Evolutionary conservation across 2,113 vertebrate genomes (phyloP).

Genomic region (Isichthys henryi): DNA sequence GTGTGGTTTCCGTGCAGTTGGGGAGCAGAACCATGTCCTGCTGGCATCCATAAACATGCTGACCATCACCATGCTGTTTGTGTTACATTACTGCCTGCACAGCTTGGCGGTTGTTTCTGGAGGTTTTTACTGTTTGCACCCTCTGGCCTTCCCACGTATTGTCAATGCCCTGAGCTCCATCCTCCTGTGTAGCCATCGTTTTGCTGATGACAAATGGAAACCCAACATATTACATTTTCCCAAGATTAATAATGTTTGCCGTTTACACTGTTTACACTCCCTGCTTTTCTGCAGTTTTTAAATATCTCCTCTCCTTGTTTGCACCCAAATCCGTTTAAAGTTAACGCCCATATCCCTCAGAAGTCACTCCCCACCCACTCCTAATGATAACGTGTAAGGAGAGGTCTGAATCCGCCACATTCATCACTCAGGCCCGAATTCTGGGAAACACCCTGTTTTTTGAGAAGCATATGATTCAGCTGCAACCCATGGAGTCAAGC

Average conservation of each 20-base stretch:
- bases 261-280: not conserved
- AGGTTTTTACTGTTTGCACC: not conserved
- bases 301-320: not conserved
- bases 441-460: not conserved
- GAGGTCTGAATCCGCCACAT: not conserved
- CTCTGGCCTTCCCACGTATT: not conserved
- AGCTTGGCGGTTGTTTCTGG: conserved; percentile 22
- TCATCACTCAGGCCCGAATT: not conserved
- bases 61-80: conserved; percentile 25
- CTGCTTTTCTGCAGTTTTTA: not conserved
- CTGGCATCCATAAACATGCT: conserved; percentile 25
- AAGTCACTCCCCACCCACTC: not conserved
- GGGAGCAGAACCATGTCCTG: conserved; percentile 5
- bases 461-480: not conserved
- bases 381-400: not conserved
- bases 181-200: not conserved
- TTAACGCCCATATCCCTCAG: not conserved
- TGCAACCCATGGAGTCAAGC: not conserved
- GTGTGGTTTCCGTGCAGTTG: too few relatives aligned
- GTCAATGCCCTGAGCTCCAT: not conserved
- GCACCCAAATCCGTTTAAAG: not conserved
- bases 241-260: not conserved
- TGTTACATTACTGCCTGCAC: conserved; percentile 16
- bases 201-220: not conserved
- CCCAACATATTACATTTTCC: not conserved